A percentile compares a stretch with the other conserved stretches of the same genome.
These are phyloP conservation scores for Campoletis sonorensis DNA, from an alignment of 1,140 invertebrate genomes.

Conservation along the genomic window DNA sequence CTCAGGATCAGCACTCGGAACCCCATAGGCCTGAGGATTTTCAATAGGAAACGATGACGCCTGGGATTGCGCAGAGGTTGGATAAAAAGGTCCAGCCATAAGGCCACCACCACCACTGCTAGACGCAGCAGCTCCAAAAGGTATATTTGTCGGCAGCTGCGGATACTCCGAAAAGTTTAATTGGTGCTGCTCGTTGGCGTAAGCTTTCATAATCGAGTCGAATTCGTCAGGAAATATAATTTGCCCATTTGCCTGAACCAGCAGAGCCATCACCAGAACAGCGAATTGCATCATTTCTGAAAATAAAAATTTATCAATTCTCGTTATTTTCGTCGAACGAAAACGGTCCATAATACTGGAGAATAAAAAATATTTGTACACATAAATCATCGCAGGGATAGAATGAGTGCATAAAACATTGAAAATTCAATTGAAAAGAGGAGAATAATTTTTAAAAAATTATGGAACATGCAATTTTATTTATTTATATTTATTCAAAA, in stretches of 20 bases:
- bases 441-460: too few relatives aligned
- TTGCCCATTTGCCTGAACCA: conserved; percentile 51
- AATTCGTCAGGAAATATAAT: conserved; percentile 66
- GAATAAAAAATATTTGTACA: background rate
- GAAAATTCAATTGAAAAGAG: too few relatives aligned
- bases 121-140: background rate
- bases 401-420: too few relatives aligned
- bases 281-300: conserved; percentile 47
- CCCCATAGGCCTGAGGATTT: background rate
- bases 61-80: background rate
- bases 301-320: conserved; percentile 3
- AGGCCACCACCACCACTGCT: background rate
- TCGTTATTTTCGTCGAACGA: background rate
- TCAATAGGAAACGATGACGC: background rate
- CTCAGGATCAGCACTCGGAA: background rate
- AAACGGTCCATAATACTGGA: background rate
- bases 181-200: conserved; percentile 6
- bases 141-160: background rate
- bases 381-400: too few relatives aligned
- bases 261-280: conserved; percentile 51
- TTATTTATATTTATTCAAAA: too few relatives aligned
- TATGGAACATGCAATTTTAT: too few relatives aligned
- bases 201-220: conserved; percentile 44
- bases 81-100: background rate
- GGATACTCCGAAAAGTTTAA: background rate